A percentile compares a stretch with the other conserved stretches of the same genome.
phyloP scores from a whole-genome alignment of 2,888 invertebrate genomes.

The Cabera pusaria region DNA sequence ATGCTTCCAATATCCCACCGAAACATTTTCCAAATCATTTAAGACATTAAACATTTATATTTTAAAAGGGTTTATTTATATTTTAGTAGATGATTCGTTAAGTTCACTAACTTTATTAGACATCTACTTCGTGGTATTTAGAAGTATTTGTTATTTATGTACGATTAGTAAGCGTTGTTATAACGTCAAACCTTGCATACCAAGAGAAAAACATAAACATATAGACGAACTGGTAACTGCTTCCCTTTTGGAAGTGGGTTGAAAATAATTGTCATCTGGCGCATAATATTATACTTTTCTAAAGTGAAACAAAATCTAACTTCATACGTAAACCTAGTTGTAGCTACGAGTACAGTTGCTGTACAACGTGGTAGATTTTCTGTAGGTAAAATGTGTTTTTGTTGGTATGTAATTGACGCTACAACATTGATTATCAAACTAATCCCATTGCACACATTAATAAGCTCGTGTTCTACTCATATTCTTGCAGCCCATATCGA shows the following conservation, averaged over 20 bases:
- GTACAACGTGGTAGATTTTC: no score
- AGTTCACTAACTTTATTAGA: constrained; percentile 2
- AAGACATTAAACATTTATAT: constrained; percentile 9
- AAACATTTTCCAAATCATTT: constrained; percentile 1
- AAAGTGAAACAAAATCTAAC: no score
- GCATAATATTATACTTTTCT: no score
- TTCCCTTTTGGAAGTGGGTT: no score
- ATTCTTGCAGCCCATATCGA: constrained; percentile 16
- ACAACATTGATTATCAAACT: constrained; percentile 24
- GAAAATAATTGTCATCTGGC: no score
- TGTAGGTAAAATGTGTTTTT: no score
- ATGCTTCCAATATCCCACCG: constrained; percentile 10
- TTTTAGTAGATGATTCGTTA: constrained; percentile 12
- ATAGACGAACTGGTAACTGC: no score
- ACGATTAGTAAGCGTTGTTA: constrained; percentile 17
- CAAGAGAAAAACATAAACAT: constrained; percentile 13
- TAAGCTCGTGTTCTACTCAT: constrained; percentile 21
- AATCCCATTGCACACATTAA: constrained; percentile 25
- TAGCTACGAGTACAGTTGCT: no score
- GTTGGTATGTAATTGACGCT: constrained; percentile 20
- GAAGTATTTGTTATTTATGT: constrained; percentile 19
- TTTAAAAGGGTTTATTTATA: constrained; percentile 2
- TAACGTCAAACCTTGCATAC: constrained; percentile 15
- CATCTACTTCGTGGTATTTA: constrained; percentile 15
- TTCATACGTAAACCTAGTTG: no score